Conservation (phyloP, 2,888 invertebrate species). For the Lithodes maja region DNA sequence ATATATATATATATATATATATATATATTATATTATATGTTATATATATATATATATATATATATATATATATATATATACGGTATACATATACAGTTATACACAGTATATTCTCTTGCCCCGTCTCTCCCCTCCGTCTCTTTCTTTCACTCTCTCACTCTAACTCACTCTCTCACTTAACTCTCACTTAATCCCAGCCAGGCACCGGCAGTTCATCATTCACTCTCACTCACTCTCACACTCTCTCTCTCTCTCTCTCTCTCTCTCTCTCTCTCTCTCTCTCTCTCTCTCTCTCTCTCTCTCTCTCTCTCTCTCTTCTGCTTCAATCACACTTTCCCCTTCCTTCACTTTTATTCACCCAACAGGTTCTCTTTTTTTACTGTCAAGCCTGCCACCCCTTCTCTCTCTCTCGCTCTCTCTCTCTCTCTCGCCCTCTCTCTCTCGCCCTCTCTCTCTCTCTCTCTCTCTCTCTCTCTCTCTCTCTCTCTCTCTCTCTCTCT, state of each 20-base stretch:
- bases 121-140: not conserved
- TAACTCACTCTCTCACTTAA: not conserved
- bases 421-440: conserved; percentile 11
- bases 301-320: not conserved
- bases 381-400: not conserved
- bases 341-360: not conserved
- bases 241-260: conserved; percentile 18
- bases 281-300: conserved; percentile 16
- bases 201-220: too few species aligned
- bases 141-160: not conserved
- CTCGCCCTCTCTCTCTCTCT: not conserved
- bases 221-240: not conserved
- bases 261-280: conserved; percentile 10
- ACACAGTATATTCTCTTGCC: too few species aligned
- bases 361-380: too few species aligned
- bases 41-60: too few species aligned
- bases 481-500: not conserved
- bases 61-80: too few species aligned
- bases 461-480: not conserved
- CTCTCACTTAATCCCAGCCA: not conserved
- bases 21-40: too few species aligned
- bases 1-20: too few species aligned
- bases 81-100: too few species aligned
- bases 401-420: conserved; percentile 8
- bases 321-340: not conserved